Conservation (phyloP, 2,797 vertebrate species). For the Phaenicophaeus curvirostris region DNA sequence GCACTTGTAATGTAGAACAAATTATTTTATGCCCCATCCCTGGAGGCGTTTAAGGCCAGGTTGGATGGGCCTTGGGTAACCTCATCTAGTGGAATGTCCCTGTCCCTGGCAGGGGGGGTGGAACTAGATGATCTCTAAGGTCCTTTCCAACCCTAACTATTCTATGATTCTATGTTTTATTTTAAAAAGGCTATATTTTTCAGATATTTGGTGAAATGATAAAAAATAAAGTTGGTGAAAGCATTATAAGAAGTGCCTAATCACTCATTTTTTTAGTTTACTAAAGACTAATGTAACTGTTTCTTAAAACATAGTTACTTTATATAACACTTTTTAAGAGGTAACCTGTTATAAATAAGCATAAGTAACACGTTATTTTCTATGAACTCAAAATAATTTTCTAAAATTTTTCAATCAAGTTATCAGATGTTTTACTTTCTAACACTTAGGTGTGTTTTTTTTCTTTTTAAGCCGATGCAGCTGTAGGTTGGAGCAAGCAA, state of each 20-base stretch:
- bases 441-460: background rate
- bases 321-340: background rate
- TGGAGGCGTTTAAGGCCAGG: too few relatives aligned
- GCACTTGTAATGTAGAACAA: background rate
- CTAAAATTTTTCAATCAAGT: background rate
- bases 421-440: background rate
- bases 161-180: too few relatives aligned
- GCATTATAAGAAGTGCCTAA: background rate
- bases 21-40: background rate
- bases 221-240: background rate
- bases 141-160: too few relatives aligned
- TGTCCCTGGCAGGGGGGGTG: too few relatives aligned
- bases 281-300: background rate
- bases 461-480: background rate
- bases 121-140: too few relatives aligned
- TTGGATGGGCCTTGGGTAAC: too few relatives aligned
- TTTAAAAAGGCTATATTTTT: background rate
- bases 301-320: background rate
- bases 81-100: too few relatives aligned
- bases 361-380: background rate
- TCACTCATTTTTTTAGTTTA: background rate
- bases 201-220: background rate
- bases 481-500: background rate
- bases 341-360: background rate
- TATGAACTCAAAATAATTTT: background rate